Evolutionary conservation across 2,113 vertebrate genomes (phyloP).

Genomic region (Gadus macrocephalus): DNA sequence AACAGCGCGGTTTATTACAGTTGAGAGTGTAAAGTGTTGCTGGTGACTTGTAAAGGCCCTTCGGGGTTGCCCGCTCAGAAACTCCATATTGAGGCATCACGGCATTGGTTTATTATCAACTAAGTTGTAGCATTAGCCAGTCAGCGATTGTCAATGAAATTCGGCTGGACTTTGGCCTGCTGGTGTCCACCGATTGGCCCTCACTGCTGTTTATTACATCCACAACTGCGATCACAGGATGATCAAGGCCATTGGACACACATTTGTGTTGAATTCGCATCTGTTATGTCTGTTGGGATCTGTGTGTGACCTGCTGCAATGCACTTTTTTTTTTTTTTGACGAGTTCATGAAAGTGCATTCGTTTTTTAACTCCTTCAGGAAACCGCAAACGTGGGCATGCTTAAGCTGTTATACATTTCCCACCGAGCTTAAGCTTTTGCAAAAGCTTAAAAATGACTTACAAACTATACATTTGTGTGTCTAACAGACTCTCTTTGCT

Average conservation of each 20-base stretch:
- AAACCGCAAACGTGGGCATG: neutral
- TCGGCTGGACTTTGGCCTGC: constrained; percentile 49
- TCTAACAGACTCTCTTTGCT: constrained; percentile 48
- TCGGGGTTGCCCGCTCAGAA: constrained; percentile 26
- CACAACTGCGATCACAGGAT: neutral
- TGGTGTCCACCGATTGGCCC: constrained; percentile 27
- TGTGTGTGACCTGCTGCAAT: neutral
- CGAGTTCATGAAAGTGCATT: neutral
- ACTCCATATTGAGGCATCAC: constrained; percentile 34
- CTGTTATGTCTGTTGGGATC: neutral
- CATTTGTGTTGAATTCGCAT: constrained; percentile 3
- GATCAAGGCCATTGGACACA: constrained; percentile 7
- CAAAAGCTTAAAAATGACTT: constrained; percentile 28
- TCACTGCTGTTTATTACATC: constrained; percentile 26
- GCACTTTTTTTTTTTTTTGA: neutral
- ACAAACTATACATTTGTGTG: constrained; percentile 26
- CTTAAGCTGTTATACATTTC: neutral
- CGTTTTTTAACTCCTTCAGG: neutral
- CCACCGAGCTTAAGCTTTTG: neutral
- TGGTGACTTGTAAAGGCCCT: constrained; percentile 36
- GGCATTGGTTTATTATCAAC: constrained; percentile 35
- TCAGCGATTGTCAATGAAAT: constrained; percentile 20
- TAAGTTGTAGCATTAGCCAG: constrained; percentile 33
- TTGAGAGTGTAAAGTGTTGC: constrained; percentile 4
- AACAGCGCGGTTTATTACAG: constrained; percentile 56